Evolutionary conservation across 2,888 invertebrate genomes (phyloP), one percentile per base, ranked within the genome.

Genomic region (Amphipoea oculea): DNA sequence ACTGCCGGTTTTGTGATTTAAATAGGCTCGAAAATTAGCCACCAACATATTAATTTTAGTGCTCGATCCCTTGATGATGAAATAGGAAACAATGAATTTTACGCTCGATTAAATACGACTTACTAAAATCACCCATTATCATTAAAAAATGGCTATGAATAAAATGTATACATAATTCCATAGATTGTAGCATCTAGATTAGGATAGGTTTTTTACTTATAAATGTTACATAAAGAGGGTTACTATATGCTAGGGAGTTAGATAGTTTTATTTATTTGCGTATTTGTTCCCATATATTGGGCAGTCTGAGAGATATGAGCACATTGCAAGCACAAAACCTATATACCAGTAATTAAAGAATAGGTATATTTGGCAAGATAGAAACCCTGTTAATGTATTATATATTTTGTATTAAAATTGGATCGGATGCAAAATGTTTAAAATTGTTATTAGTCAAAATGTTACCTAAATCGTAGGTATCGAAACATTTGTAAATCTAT

Each of bases 321-420:
- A 83, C 83, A 88, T 88, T 69, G 45, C 67, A 63, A 86, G 89
- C 87, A 89, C 87, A 87, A 85, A 87, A 48, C 54, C 2, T 73
- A 73, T 20, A 63, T 67, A 70, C 36, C 29, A 67, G 14, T 74
- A 77, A 62, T 79, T 73, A 45, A 65, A 29, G 7, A 29, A 74
- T 70, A n/a, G n/a, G n/a, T n/a, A 65, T 67, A 78, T 70, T 83
- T 54, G 36, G 73, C 51, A 71, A 71, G 12, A 67, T 85, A 86
- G 72, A 36, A 79, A 79, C 75, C 80, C 73, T 84, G 48, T 70
- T 73, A 66, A 75, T 80, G 80, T 84, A 83, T 76, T 75, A 73
- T 73, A 79, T 87, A 84, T 79, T 81, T 81, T 82, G 73, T 78
- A 87, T 70, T 60, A 54, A 83, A 84, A 72, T 76, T 73, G 45